Evolutionary conservation across 2,113 vertebrate species (phyloP), one percentile per base, ranked within the genome.

Genomic region (Gnathonemus longibarbis): DNA sequence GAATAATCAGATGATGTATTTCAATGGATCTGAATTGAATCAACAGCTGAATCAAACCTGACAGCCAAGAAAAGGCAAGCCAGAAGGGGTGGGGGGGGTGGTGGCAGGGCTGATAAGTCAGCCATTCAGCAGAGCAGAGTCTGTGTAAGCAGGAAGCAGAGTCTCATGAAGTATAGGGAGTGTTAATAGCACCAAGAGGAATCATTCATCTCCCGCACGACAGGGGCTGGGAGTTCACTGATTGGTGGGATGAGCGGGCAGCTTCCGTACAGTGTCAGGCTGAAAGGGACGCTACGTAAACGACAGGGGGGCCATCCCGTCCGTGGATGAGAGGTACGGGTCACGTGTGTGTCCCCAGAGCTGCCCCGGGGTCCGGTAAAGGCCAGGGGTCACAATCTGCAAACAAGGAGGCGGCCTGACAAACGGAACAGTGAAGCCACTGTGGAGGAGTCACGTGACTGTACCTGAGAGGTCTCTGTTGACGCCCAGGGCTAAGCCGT

Each of bases 391-490:
- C 74, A 35, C 74, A 7, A 80, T 35, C 5, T 1, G 4, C 27
- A 56, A 6, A 56, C 53, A 56, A 56, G 13, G 2, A 8, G 35
- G 70, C 5, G 1, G 70, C 31, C 27, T 53, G 11, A 35, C 70
- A 39, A 35, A 77, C 13, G 10, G 31, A 48, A 85, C 21, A 27
- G 3, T 0, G 84, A 39, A 21, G 39, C 70, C 31, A 39, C 39
- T 42, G 45, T 24, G 15, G 50, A 80, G 62, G 21, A 3, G 19
- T 10, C 24, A 24, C 5, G 8, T 45, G 1, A 92, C 95, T 94
- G 2, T 95, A 98, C 97, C 97, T 21, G 97, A 98, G 90, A 98
- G 96, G 89, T 98, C 97, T 50, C 97, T 93, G 86, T 97, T 97
- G 7, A 98, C 97, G 0, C 97, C 97, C 0, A 98, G 95, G 53